Evolutionary conservation across 2,113 vertebrate genomes (phyloP).

Genomic region (Dermatemys mawii): DNA sequence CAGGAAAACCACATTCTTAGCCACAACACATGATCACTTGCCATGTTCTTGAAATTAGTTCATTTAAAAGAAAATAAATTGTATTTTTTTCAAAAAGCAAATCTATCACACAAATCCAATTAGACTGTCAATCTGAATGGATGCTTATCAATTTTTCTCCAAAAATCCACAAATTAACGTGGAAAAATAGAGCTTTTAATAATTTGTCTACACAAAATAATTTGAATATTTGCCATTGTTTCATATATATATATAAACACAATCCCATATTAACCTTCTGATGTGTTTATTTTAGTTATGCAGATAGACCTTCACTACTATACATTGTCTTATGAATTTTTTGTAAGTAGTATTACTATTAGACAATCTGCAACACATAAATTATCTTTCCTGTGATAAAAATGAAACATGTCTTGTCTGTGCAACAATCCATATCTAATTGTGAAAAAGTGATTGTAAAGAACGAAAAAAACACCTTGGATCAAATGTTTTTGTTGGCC

Average conservation of each 20-base stretch:
- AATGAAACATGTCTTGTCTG: background rate
- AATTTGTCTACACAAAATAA: background rate
- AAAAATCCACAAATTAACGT: background rate
- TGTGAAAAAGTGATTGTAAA: background rate
- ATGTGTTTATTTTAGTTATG: background rate
- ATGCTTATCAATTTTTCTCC: background rate
- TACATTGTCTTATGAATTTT: background rate
- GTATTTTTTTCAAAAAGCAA: background rate
- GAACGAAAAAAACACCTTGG: background rate
- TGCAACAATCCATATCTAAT: background rate
- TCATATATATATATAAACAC: background rate
- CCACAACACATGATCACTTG: constrained; percentile 5
- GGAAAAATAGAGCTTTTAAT: background rate
- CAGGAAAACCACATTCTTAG: constrained; percentile 39
- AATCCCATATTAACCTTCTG: background rate
- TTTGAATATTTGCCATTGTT: background rate
- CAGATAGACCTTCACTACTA: background rate
- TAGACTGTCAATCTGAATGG: background rate
- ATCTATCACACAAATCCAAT: background rate
- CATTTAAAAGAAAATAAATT: constrained; percentile 20
- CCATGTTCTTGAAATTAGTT: background rate
- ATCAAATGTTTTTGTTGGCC: background rate
- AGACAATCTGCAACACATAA: background rate
- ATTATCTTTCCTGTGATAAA: background rate
- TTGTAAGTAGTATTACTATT: background rate